phyloP scores from a whole-genome alignment of 2,113 vertebrate species.

The Ailuropoda melanoleuca region DNA sequence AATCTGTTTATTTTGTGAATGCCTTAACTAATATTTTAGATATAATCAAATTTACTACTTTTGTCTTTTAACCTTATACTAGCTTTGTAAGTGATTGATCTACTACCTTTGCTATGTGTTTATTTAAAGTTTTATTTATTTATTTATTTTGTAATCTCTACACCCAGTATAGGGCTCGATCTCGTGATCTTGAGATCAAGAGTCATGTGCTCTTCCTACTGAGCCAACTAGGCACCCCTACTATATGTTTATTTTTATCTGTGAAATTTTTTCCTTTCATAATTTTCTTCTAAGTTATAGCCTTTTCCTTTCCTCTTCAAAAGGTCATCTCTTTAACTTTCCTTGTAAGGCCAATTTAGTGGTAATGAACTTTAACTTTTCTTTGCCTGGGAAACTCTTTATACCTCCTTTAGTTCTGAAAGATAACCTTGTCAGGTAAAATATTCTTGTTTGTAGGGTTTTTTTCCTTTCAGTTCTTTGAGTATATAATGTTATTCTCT shows the following conservation, averaged over 20 bases:
- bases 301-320: not conserved
- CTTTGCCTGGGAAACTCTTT: not conserved
- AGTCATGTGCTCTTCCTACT: not conserved
- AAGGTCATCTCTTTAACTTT: not conserved
- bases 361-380: not conserved
- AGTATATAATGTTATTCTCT: not conserved
- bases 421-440: not conserved
- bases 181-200: not conserved
- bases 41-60: not conserved
- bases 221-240: not conserved
- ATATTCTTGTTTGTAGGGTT: not conserved
- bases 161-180: not conserved
- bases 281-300: not conserved
- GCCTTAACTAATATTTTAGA: not conserved
- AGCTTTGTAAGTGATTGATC: not conserved
- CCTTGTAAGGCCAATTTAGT: not conserved
- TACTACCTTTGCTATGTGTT: not conserved
- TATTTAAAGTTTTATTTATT: not conserved
- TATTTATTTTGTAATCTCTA: not conserved
- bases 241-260: not conserved
- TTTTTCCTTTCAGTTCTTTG: not conserved
- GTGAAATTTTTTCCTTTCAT: not conserved
- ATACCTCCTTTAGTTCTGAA: not conserved
- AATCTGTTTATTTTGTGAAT: not conserved
- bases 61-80: not conserved